Percentiles rank a stretch among this genome's conserved stretches.
These are phyloP conservation scores for Platalea minor DNA, from an alignment of 2,797 vertebrate genomes.

Conservation along the genomic window DNA sequence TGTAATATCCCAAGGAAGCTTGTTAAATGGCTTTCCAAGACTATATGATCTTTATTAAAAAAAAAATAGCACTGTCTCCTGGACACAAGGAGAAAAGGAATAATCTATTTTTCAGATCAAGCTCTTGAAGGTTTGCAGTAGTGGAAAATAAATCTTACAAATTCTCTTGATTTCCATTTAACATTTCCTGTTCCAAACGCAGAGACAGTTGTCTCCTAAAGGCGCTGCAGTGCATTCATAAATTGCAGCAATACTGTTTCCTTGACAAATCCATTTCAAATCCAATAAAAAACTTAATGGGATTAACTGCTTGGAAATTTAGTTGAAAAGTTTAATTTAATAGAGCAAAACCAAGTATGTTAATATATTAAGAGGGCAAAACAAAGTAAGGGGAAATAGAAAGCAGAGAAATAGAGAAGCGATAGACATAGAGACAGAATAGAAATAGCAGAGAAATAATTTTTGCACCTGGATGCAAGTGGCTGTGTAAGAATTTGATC, in stretches of 20 bases:
- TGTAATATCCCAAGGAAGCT: neutral
- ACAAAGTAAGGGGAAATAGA: neutral
- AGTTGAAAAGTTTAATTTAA: neutral
- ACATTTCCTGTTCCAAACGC: conserved; percentile 4
- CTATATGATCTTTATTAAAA: conserved; percentile 9
- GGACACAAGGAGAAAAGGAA: conserved; percentile 15
- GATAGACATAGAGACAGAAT: neutral
- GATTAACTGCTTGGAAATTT: conserved; percentile 27
- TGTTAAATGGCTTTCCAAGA: conserved; percentile 23
- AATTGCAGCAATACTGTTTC: conserved; percentile 16
- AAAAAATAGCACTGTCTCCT: neutral
- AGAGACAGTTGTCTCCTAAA: conserved; percentile 30
- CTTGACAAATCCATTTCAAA: conserved; percentile 43
- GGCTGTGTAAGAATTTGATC: neutral
- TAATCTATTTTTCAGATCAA: conserved; percentile 64
- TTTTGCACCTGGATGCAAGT: neutral
- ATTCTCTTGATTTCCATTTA: conserved; percentile 34
- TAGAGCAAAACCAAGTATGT: neutral
- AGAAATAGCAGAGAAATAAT: neutral
- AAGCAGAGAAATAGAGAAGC: neutral
- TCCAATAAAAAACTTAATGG: conserved; percentile 1
- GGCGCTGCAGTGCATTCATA: neutral
- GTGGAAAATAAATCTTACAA: conserved; percentile 32
- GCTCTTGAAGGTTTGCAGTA: conserved; percentile 2
- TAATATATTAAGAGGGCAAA: neutral